Base-by-base conservation (phyloP, 2,888 invertebrate species). In the Monopis laevigella region DNA sequence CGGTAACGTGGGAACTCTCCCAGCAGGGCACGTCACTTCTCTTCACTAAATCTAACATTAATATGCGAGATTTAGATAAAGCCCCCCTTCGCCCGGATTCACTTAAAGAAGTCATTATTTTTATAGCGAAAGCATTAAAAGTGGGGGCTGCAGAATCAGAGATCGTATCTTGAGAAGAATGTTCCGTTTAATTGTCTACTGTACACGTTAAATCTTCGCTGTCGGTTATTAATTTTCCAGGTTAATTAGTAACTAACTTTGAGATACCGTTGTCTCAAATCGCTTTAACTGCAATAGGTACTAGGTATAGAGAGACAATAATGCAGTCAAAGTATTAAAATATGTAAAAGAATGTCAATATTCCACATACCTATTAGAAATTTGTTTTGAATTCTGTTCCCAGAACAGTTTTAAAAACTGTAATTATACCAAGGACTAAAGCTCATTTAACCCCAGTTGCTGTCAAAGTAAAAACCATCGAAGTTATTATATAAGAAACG, bases 1-100 rank as follows among this genome's bases (percentile, higher is more conserved):
- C 74, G 78, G 73, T 58, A 65, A 73, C 80, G 78, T 80, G 80
- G 78, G 80, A 80, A 78, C 65, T 63, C 77, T 80, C 80, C 77
- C 80, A 80, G 77, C 67, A 64, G 56, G 56, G 57, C 64, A 65
- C 70, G 65, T 65, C 68, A 62, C 59, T 68, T 58, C 58, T 62
- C 65, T 62, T 61, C 62, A 68, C 71, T 66, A 72, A 74, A 74
- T 73, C 62, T 69, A 62, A 66, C 67, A 74, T 72, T 73, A 73
- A 71, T 71, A 70, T 72, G 64, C 67, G 62, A 73, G 68, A 74
- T 65, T 68, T 60, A 67, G 63, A 75, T 70, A 71, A 68, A 60
- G 54, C 46, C 52, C 49, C 50, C 45, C 41, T 51, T 54, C 46
- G 47, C 48, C 45, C 47, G 42, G 52, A 55, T 55, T 54, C 52